Evolutionary conservation across 1,140 invertebrate species (phyloP), one percentile per base, ranked within the genome.

Genomic region (Cecropterus lyciades): DNA sequence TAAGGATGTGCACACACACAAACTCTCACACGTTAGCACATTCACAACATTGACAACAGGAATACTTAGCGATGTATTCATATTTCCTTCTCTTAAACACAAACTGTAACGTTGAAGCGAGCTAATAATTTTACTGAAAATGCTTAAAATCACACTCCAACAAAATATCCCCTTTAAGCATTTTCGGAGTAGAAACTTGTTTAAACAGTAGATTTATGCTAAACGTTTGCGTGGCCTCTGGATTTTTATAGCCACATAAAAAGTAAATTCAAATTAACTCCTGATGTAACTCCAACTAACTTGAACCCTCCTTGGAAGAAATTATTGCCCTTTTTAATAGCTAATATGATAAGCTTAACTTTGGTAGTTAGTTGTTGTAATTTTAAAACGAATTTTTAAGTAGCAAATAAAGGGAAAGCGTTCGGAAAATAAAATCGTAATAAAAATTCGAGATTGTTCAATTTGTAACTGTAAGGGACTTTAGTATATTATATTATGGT

Each of bases 141-240:
- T n/a, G 2, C n/a, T 40, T 53, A 27, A 53, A 33, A 62, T 62
- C 49, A 49, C 13, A 66, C 48, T 37, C 46, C n/a, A n/a, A 52
- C 48, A 68, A 63, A 62, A 68, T 68, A 68, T 43, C 48, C 42
- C 15, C 45, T 62, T 62, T 49, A 17, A 56, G 52, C 43, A 51
- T 52, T 53, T 68, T 65, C 37, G 10, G 27, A 56, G 65, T 48
- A 73, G 70, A 75, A 79, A 80, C 65, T 81, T 80, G 67, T 73
- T 85, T 87, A 81, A 89, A 81, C 82, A 85, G 79, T 79, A 87
- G 78, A 87, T 89, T 89, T 87, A 89, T 88, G 85, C 78, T 85
- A 87, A 87, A 84, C 73, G 80, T 66, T 80, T 65, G 46, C 65
- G 70, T 77, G 77, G 74, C 71, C 69, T 71, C 70, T 55, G 68